phyloP scores from a whole-genome alignment of 2,113 vertebrate species.

The Halichoerus grypus region DNA sequence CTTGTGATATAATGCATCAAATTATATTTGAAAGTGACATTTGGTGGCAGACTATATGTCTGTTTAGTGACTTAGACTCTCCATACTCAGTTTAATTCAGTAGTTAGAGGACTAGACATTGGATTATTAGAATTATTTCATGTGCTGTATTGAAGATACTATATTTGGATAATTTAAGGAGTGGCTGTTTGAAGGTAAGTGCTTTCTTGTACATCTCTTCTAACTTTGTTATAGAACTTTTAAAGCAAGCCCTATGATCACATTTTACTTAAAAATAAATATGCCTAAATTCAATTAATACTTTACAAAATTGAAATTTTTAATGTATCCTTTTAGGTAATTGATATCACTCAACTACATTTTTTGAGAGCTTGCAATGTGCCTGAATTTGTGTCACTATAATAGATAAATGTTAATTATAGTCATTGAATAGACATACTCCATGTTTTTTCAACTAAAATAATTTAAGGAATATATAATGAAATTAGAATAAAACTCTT shows the following conservation, averaged over 20 bases:
- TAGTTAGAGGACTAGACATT: background rate
- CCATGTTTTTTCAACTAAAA: background rate
- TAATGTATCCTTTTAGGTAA: background rate
- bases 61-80: background rate
- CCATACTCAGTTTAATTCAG: background rate
- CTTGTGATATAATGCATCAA: conserved; percentile 21
- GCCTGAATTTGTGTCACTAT: background rate
- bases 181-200: background rate
- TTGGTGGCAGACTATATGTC: background rate
- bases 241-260: background rate
- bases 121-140: background rate
- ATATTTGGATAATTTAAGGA: background rate
- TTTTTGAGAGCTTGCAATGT: background rate
- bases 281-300: background rate
- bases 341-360: background rate
- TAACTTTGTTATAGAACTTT: conserved; percentile 4
- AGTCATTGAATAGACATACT: background rate
- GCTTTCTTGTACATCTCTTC: background rate
- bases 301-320: background rate
- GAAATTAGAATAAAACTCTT: background rate
- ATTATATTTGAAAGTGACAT: conserved; percentile 19
- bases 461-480: background rate
- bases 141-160: background rate
- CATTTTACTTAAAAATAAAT: background rate
- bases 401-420: background rate